These are phyloP conservation scores for Epinephelus fuscoguttatus DNA, from an alignment of 2,113 vertebrate genomes.

Conservation along the genomic window DNA sequence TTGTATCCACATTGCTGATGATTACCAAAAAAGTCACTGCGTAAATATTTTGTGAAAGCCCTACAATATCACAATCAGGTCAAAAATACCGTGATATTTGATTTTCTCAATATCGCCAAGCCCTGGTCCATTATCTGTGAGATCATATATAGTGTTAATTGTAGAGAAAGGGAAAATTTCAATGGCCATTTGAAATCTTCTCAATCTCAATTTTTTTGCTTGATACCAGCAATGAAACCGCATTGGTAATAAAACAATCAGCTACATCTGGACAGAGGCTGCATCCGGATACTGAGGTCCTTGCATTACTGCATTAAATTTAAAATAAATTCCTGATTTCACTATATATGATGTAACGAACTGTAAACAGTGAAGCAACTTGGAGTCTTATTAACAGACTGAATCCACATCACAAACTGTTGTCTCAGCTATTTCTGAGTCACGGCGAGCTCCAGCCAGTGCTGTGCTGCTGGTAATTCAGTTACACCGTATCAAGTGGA, in stretches of 20 bases:
- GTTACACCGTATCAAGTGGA: constrained; percentile 40
- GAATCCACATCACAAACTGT: not conserved
- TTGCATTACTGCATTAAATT: not conserved
- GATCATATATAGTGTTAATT: not conserved
- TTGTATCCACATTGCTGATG: too few relatives aligned
- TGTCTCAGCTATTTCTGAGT: constrained; percentile 6
- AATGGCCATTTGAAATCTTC: not conserved
- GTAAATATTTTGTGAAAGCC: too few relatives aligned
- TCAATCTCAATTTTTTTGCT: not conserved
- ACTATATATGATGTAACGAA: not conserved
- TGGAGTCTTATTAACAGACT: not conserved
- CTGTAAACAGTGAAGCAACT: not conserved
- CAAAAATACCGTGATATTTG: too few relatives aligned
- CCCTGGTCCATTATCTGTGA: not conserved
- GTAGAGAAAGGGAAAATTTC: not conserved
- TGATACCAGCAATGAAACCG: not conserved
- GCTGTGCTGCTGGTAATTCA: constrained; percentile 43
- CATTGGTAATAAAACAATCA: not conserved
- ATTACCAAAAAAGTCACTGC: too few relatives aligned
- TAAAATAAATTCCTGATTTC: not conserved
- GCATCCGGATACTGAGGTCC: not conserved
- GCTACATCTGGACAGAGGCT: not conserved
- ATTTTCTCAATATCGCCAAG: not conserved
- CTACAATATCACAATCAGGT: too few relatives aligned
- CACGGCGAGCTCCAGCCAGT: not conserved